phyloP scores from a whole-genome alignment of 2,797 vertebrate genomes.

The Urophycis tenuis region DNA sequence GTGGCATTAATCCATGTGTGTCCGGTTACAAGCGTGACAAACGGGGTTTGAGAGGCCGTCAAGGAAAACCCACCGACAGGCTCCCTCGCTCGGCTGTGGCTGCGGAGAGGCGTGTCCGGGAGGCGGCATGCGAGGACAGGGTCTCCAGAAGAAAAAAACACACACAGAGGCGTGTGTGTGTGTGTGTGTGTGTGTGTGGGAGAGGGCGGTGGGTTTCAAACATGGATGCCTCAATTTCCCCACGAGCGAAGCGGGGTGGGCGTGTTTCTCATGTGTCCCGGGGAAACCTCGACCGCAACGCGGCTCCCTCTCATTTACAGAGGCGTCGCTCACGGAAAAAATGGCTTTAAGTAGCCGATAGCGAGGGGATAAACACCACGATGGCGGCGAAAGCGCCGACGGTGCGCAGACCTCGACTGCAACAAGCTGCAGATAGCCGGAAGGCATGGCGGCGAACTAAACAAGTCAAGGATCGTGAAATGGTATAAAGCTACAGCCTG shows the following conservation, averaged over 20 bases:
- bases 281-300: conserved; percentile 14
- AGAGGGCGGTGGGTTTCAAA: conserved; percentile 49
- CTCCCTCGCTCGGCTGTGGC: conserved; percentile 31
- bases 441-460: no score
- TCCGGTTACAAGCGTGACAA: background rate
- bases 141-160: conserved; percentile 34
- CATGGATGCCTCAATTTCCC: conserved; percentile 62
- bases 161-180: conserved; percentile 19
- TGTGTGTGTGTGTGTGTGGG: no score
- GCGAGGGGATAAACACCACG: background rate
- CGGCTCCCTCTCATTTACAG: background rate
- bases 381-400: no score
- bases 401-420: no score
- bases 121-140: conserved; percentile 1
- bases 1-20: no score
- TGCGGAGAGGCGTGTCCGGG: conserved; percentile 16
- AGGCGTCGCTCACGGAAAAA: background rate
- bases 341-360: background rate
- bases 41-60: background rate
- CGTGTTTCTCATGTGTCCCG: conserved; percentile 18
- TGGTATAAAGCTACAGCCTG: no score
- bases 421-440: no score
- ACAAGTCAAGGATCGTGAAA: background rate
- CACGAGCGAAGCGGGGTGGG: conserved; percentile 25
- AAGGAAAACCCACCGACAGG: conserved; percentile 19